Evolutionary conservation across 2,113 vertebrate species (phyloP).

Genomic region (sheep (Ovis aries)): ARS-UI_Ramb_v3.0 NC_056068.1:37866501-37867000

Average conservation of each 20-base stretch:
- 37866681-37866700: constrained; percentile 66
- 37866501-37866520: constrained; percentile 39
- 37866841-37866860: constrained; percentile 62
- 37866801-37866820: constrained; percentile 61
- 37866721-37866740: constrained; percentile 71
- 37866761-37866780: constrained; percentile 71
- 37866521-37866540: constrained; percentile 17
- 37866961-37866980: constrained; percentile 20
- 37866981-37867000: constrained; percentile 17
- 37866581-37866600: constrained; percentile 44
- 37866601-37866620: constrained; percentile 48
- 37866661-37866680: constrained; percentile 52
- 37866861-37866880: constrained; percentile 57
- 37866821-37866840: constrained; percentile 56
- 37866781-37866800: constrained; percentile 68
- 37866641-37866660: constrained; percentile 63
- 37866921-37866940: constrained; percentile 38
- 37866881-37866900: constrained; percentile 57
- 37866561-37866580: constrained; percentile 55
- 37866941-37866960: constrained; percentile 51
- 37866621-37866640: constrained; percentile 58
- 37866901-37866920: background rate
- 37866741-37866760: constrained; percentile 74
- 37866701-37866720: constrained; percentile 69
- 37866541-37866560: constrained; percentile 45